Conservation (phyloP, 2,113 vertebrate genomes). For the Dicentrarchus labrax region DNA sequence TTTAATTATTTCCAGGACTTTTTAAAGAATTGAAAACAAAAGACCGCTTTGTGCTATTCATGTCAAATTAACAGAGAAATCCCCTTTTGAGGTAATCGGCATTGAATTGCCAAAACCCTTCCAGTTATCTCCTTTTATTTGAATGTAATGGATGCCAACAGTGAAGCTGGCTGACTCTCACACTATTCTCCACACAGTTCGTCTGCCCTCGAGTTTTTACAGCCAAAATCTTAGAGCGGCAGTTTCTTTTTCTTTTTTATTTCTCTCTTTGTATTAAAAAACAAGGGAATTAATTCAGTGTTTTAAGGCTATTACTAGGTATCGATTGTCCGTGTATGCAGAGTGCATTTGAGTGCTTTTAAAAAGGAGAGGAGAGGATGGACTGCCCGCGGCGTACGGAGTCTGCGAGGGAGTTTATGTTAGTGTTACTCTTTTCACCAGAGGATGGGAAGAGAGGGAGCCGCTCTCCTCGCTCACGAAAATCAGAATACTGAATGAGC, state of each 20-base stretch:
- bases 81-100: background rate
- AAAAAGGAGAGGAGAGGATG: background rate
- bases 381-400: background rate
- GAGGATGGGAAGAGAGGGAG: constrained; percentile 7
- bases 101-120: constrained; percentile 6
- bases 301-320: constrained; percentile 1
- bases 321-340: background rate
- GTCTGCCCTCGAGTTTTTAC: background rate
- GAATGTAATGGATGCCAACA: background rate
- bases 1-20: constrained; percentile 7
- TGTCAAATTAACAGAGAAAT: background rate
- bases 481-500: constrained; percentile 53
- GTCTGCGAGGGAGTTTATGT: constrained; percentile 35
- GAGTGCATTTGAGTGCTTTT: constrained; percentile 1
- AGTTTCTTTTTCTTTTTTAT: background rate
- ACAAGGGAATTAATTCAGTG: background rate
- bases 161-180: background rate
- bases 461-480: background rate
- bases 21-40: background rate
- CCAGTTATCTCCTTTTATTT: constrained; percentile 19
- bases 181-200: constrained; percentile 6
- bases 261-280: constrained; percentile 15
- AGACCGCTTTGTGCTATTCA: background rate
- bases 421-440: constrained; percentile 26
- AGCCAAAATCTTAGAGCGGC: background rate